phyloP scores from a whole-genome alignment of 2,797 vertebrate genomes.

The Peromyscus attwateri region DNA sequence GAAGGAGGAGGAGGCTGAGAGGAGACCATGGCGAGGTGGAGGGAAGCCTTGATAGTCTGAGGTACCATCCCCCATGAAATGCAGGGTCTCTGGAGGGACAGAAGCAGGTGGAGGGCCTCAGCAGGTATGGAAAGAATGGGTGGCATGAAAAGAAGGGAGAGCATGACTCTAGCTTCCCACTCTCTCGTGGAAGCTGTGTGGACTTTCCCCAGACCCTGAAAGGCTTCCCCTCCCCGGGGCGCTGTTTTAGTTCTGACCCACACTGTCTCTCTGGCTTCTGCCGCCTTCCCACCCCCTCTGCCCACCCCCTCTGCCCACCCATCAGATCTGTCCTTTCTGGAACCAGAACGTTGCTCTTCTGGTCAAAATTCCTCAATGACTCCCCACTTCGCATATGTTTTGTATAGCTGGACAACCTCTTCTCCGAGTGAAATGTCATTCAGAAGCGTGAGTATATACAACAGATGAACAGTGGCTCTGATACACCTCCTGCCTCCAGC shows the following conservation, averaged over 20 bases:
- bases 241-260: neutral
- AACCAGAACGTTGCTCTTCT: neutral
- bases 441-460: neutral
- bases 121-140: neutral
- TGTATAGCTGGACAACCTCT: neutral
- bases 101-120: neutral
- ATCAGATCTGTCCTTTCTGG: neutral
- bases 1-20: too few relatives aligned
- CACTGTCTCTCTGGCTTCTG: neutral
- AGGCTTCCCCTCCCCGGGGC: rapidly evolving
- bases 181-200: rapidly evolving
- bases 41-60: neutral
- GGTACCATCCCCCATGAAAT: neutral
- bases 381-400: neutral
- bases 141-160: too few relatives aligned
- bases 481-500: neutral
- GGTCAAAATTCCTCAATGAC: neutral
- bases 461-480: neutral
- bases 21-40: too few relatives aligned
- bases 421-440: neutral
- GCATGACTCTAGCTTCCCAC: neutral
- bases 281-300: neutral
- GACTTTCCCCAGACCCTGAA: neutral
- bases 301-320: too few relatives aligned
- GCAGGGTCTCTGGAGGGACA: neutral